Conservation (phyloP, 2,888 invertebrate species). For the Anarsia innoxiella region DNA sequence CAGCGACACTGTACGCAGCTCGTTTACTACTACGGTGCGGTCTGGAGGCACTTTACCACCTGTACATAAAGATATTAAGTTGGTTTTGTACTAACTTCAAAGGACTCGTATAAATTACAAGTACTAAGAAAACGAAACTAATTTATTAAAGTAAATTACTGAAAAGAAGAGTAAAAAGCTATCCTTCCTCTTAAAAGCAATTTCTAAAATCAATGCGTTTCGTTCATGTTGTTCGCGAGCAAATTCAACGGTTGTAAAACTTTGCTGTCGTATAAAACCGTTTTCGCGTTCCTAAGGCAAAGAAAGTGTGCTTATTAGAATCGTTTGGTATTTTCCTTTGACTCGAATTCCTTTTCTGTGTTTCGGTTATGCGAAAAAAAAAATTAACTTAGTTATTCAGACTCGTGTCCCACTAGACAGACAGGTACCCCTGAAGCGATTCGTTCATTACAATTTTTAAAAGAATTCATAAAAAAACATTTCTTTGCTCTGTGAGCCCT, state of each 20-base stretch:
- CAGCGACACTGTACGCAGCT: slow-evolving; percentile 89
- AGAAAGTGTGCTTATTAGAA: slow-evolving; percentile 6
- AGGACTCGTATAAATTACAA: no score
- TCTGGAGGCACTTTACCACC: slow-evolving; percentile 95
- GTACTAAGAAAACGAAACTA: no score
- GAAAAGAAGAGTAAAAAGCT: no score
- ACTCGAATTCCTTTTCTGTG: slow-evolving; percentile 1
- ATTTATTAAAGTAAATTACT: no score
- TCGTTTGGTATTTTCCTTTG: slow-evolving; percentile 12
- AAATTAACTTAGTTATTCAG: no score
- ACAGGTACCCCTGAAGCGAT: slow-evolving; percentile 15
- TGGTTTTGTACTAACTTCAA: no score
- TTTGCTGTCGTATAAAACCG: slow-evolving; percentile 14
- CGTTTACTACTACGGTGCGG: slow-evolving; percentile 90
- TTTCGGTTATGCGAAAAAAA: no score
- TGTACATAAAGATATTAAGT: slow-evolving; percentile 38
- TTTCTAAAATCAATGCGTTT: not conserved
- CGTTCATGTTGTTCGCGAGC: slow-evolving; percentile 12
- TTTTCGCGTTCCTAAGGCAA: no score
- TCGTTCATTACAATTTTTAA: slow-evolving; percentile 13
- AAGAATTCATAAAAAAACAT: slow-evolving; percentile 20
- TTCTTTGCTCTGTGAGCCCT: slow-evolving; percentile 16
- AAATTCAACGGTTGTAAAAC: slow-evolving; percentile 23
- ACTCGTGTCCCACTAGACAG: no score
- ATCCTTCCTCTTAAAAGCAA: no score